These are phyloP conservation scores for Stichopus horrens DNA, from an alignment of 53 echinoderm and acorn worm genomes.

Conservation along the genomic window DNA sequence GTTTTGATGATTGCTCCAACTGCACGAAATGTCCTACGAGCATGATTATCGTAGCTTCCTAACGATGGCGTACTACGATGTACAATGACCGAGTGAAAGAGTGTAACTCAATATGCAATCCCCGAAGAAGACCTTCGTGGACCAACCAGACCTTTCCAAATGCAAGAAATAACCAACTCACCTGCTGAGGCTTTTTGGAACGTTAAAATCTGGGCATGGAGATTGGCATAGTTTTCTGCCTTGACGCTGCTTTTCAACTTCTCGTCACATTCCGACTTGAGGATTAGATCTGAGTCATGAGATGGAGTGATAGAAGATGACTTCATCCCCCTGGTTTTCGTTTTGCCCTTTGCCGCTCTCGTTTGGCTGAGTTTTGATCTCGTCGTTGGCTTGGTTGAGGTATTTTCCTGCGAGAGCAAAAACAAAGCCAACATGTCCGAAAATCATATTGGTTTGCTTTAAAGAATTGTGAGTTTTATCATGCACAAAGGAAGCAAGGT, in stretches of 20 bases:
- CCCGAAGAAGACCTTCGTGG: too few species aligned
- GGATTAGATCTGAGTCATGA: slow-evolving; percentile 73
- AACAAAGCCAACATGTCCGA: too few species aligned
- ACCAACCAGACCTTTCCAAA: neutral
- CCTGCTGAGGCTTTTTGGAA: slow-evolving; percentile 97
- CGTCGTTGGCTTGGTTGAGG: slow-evolving; percentile 70
- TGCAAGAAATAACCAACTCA: slow-evolving; percentile 13
- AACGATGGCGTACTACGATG: too few species aligned
- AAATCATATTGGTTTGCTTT: too few species aligned
- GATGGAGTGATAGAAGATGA: slow-evolving; percentile 80
- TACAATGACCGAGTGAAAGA: too few species aligned
- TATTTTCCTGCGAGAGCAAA: slow-evolving; percentile 71
- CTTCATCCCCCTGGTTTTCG: slow-evolving; percentile 70
- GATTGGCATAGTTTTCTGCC: slow-evolving; percentile 53
- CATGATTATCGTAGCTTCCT: too few species aligned
- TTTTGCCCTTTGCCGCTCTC: slow-evolving; percentile 78
- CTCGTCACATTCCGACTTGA: slow-evolving; percentile 78
- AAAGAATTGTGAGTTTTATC: too few species aligned
- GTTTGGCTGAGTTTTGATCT: slow-evolving; percentile 71
- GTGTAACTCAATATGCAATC: too few species aligned
- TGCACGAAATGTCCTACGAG: too few species aligned
- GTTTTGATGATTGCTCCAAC: too few species aligned
- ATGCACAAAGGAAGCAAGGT: too few species aligned
- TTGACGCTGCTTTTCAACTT: slow-evolving; percentile 53
- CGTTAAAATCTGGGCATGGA: slow-evolving; percentile 78